Evolutionary conservation across 53 echinoderm and acorn worm species (phyloP).

Genomic region (Mesocentrotus franciscanus): DNA sequence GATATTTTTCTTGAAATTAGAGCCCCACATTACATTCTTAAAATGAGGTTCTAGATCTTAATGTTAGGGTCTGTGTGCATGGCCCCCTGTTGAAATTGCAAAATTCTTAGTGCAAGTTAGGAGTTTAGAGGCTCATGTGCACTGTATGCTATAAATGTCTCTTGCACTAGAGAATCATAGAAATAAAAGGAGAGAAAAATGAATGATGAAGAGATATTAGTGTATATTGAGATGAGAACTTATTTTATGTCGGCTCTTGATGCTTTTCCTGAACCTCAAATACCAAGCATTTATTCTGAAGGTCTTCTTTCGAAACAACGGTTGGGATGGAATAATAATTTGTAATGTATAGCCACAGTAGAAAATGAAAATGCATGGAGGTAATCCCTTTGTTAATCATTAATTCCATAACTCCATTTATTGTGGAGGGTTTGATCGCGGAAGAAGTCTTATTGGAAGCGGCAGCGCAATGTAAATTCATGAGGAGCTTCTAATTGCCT

Average conservation of each 20-base stretch:
- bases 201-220: not conserved
- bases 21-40: too few species aligned
- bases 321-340: not conserved
- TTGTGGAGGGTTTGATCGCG: constrained; percentile 1
- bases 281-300: not conserved
- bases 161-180: not conserved
- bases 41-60: too few species aligned
- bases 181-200: not conserved
- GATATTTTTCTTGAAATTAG: too few species aligned
- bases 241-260: not conserved
- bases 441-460: constrained; percentile 23
- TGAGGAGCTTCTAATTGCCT: constrained; percentile 53
- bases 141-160: not conserved
- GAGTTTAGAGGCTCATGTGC: too few species aligned
- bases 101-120: too few species aligned
- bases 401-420: constrained; percentile 42
- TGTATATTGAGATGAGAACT: not conserved
- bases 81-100: too few species aligned
- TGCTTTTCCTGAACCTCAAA: not conserved
- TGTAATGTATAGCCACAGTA: not conserved
- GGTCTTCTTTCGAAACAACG: not conserved
- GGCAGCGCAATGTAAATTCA: constrained; percentile 42
- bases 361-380: not conserved
- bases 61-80: too few species aligned
- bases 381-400: constrained; percentile 42